Percentiles rank a stretch among this genome's conserved stretches.
Conservation (phyloP, 2,797 vertebrate genomes). For the Yasuhikotakia modesta region DNA sequence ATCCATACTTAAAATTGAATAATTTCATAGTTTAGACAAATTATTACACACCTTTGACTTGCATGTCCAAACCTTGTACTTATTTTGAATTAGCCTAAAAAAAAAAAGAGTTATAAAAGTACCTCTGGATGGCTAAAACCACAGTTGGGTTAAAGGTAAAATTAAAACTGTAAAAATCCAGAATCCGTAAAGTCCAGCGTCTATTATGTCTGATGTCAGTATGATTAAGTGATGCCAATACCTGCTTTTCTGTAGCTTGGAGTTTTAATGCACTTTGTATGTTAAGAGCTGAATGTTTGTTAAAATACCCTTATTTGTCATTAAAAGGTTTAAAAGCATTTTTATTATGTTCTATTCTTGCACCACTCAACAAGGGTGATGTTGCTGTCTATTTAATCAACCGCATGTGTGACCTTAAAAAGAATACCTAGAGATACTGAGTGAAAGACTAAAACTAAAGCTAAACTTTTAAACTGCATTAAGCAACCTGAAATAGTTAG, state of each 20-base stretch:
- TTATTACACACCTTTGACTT: not conserved
- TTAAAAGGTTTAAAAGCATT: constrained; percentile 65
- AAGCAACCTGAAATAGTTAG: too few relatives aligned
- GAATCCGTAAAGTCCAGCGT: not conserved
- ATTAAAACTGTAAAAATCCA: constrained; percentile 10
- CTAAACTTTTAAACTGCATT: too few relatives aligned
- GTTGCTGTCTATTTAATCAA: constrained; percentile 22
- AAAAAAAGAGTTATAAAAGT: not conserved
- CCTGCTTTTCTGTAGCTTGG: constrained; percentile 45
- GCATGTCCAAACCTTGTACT: not conserved
- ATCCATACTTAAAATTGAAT: not conserved
- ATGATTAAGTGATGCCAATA: constrained; percentile 6
- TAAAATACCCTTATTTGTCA: constrained; percentile 58
- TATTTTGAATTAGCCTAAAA: too few relatives aligned
- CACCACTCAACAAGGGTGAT: constrained; percentile 38
- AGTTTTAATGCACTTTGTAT: constrained; percentile 72
- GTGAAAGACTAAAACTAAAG: too few relatives aligned
- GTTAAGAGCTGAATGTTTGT: constrained; percentile 61
- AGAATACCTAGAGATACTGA: too few relatives aligned
- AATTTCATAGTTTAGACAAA: not conserved
- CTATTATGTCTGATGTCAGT: constrained; percentile 22
- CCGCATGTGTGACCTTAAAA: constrained; percentile 54
- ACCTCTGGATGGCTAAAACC: not conserved
- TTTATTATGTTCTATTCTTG: constrained; percentile 57
- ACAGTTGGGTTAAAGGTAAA: not conserved